These are phyloP conservation scores for Marmota flaviventris DNA, from an alignment of 2,113 vertebrate genomes.

Conservation along the genomic window DNA sequence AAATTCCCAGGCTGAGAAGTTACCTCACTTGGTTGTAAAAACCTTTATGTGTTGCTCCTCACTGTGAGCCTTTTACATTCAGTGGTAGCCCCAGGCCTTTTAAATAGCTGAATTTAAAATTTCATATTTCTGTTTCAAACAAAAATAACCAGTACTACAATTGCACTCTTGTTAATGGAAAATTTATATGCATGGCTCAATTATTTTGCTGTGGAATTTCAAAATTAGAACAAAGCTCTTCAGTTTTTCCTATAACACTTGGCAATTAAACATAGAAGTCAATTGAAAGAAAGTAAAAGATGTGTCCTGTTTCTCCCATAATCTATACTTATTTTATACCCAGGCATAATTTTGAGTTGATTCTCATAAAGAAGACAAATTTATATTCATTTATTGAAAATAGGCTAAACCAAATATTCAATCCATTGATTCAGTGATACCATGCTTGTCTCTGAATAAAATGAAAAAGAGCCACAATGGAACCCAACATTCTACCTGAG, in stretches of 20 bases:
- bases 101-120: constrained; percentile 70
- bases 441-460: not conserved
- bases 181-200: constrained; percentile 63
- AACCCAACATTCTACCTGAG: not conserved
- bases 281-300: constrained; percentile 27
- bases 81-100: constrained; percentile 20
- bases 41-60: constrained; percentile 51
- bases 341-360: not conserved
- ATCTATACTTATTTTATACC: constrained; percentile 25
- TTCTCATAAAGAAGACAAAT: constrained; percentile 30
- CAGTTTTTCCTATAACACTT: constrained; percentile 35
- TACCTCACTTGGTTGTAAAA: constrained; percentile 55
- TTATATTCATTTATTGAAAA: constrained; percentile 47
- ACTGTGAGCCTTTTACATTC: constrained; percentile 50
- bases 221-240: constrained; percentile 68
- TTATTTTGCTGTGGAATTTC: constrained; percentile 66
- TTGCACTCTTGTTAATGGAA: constrained; percentile 59
- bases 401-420: constrained; percentile 17
- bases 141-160: constrained; percentile 72
- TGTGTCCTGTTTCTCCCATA: not conserved
- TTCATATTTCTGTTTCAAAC: constrained; percentile 78
- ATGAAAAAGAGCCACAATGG: not conserved
- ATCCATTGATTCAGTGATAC: not conserved
- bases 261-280: constrained; percentile 62
- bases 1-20: constrained; percentile 60